Evolutionary conservation across 2,113 vertebrate species (phyloP).

Genomic region (Morone saxatilis): DNA sequence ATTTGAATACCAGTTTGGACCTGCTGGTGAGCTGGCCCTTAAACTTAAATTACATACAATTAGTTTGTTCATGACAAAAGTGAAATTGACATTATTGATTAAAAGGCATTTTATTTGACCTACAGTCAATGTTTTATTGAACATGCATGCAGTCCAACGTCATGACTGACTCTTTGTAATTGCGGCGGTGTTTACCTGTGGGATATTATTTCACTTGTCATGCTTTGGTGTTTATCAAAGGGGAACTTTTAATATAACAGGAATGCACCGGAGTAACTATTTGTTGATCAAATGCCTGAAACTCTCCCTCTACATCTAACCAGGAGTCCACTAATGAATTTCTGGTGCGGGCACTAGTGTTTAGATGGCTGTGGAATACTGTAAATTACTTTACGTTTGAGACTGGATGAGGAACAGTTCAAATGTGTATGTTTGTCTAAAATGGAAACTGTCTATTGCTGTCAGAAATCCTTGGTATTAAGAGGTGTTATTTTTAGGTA

Average conservation of each 20-base stretch:
- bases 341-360: constrained; percentile 77
- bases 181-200: constrained; percentile 10
- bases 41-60: neutral
- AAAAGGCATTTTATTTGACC: neutral
- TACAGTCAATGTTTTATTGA: neutral
- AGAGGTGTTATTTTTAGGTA: constrained; percentile 49
- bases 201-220: neutral
- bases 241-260: constrained; percentile 14
- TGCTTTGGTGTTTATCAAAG: constrained; percentile 23
- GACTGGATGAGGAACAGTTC: constrained; percentile 9
- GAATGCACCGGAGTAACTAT: neutral
- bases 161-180: neutral
- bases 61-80: neutral
- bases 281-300: constrained; percentile 20
- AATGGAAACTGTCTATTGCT: constrained; percentile 14
- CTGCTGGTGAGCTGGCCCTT: neutral
- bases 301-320: constrained; percentile 14
- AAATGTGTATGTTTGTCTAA: constrained; percentile 16
- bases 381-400: constrained; percentile 11
- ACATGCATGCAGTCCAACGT: neutral
- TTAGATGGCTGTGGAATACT: constrained; percentile 43
- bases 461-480: constrained; percentile 19
- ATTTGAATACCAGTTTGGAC: neutral
- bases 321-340: constrained; percentile 37
- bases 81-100: neutral